Evolutionary conservation across 2,113 vertebrate species (phyloP).

Genomic region (Sminthopsis crassicaudata): DNA sequence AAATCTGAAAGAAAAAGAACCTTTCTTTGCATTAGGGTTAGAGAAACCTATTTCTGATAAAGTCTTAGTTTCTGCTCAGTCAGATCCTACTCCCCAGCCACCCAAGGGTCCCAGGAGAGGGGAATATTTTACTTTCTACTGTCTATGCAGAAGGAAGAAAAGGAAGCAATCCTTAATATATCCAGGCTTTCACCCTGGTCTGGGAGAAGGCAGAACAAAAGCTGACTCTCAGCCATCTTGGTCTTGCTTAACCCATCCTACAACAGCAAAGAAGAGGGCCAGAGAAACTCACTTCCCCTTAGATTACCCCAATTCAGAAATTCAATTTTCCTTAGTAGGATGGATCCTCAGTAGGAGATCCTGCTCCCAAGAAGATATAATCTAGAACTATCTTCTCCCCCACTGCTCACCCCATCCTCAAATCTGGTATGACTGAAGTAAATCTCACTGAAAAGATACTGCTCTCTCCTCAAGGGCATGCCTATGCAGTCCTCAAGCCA

Average conservation of each 20-base stretch:
- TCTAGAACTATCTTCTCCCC: neutral
- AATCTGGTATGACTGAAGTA: neutral
- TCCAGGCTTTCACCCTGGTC: conserved; percentile 32
- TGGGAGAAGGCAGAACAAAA: neutral
- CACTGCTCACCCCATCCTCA: neutral
- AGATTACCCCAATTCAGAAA: neutral
- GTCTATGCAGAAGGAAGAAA: conserved; percentile 34
- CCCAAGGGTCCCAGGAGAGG: conserved; percentile 20
- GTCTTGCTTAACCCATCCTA: conserved; percentile 27
- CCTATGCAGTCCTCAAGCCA: neutral
- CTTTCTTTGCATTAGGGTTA: neutral
- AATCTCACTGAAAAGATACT: neutral
- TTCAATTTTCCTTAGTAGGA: neutral
- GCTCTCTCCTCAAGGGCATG: neutral
- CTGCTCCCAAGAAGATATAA: neutral
- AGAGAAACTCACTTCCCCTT: conserved; percentile 35
- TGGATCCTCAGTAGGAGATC: neutral
- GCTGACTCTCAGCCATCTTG: conserved; percentile 9
- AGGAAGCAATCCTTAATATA: conserved; percentile 30
- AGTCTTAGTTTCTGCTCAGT: conserved; percentile 26
- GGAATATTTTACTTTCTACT: conserved; percentile 17
- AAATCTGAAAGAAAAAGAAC: neutral
- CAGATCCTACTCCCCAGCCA: neutral
- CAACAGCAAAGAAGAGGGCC: neutral
- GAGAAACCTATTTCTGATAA: neutral